Conservation (phyloP, 2,888 invertebrate genomes). For the Fissipunctia ypsillon region DNA sequence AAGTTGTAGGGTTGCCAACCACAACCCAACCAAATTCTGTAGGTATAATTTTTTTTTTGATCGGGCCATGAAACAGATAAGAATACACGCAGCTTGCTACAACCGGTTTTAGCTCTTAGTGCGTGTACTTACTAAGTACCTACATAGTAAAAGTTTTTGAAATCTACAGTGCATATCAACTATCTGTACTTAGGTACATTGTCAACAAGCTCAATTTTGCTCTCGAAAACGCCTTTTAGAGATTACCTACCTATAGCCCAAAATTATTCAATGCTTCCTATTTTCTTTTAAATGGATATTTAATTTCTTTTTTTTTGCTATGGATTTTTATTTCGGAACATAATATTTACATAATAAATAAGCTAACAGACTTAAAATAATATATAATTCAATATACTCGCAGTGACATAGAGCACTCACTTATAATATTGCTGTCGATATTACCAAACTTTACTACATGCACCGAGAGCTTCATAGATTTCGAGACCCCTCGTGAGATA, state of each 20-base stretch:
- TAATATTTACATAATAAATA: too few relatives aligned
- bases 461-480: not conserved
- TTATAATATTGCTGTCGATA: too few relatives aligned
- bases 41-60: too few relatives aligned
- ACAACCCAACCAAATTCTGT: not conserved
- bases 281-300: not conserved
- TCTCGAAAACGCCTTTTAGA: not conserved
- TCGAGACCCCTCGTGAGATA: slow-evolving; percentile 61
- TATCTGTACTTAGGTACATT: not conserved
- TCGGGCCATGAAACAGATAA: too few relatives aligned
- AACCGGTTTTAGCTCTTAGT: too few relatives aligned
- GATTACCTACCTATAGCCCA: not conserved
- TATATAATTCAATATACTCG: not conserved
- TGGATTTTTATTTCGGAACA: too few relatives aligned
- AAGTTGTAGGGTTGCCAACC: slow-evolving; percentile 30
- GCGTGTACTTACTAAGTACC: too few relatives aligned
- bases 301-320: too few relatives aligned
- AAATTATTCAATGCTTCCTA: not conserved
- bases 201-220: not conserved
- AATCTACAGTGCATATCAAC: not conserved
- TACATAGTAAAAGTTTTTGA: too few relatives aligned
- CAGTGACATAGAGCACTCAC: not conserved
- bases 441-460: not conserved
- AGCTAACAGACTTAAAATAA: too few relatives aligned
- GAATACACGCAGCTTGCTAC: too few relatives aligned